Percentiles rank a stretch among this genome's conserved stretches.
These are phyloP conservation scores for Leucophenga montana DNA, from an alignment of 2,888 invertebrate genomes.

Conservation along the genomic window DNA sequence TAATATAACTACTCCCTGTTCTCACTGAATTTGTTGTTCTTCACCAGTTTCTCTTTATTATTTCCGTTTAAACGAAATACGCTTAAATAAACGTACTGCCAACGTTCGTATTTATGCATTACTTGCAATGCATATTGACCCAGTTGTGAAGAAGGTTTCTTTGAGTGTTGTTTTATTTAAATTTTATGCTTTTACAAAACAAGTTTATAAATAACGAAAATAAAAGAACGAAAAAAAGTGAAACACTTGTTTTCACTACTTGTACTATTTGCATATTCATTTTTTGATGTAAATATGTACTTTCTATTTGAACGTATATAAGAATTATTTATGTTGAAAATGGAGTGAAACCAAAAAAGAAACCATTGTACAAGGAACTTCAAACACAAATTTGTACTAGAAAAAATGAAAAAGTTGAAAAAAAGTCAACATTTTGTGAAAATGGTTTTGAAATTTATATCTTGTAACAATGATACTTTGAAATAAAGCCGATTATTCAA, in stretches of 20 bases:
- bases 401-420: too few species aligned
- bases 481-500: too few species aligned
- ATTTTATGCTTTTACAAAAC: neutral
- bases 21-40: neutral
- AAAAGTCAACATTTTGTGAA: too few species aligned
- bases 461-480: too few species aligned
- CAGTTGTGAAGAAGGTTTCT: slow-evolving; percentile 49
- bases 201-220: neutral
- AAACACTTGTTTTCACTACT: neutral
- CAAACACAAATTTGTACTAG: neutral
- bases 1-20: neutral
- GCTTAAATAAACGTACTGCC: slow-evolving; percentile 4
- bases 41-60: neutral
- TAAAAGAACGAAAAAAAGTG: neutral
- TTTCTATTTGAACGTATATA: slow-evolving; percentile 9
- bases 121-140: slow-evolving; percentile 65
- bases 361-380: too few species aligned
- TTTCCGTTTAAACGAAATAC: neutral
- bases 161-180: slow-evolving; percentile 28
- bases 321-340: too few species aligned
- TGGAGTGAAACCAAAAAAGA: too few species aligned
- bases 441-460: too few species aligned
- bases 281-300: slow-evolving; percentile 33
- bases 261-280: slow-evolving; percentile 2
- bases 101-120: slow-evolving; percentile 55